A percentile compares a stretch with the other conserved stretches of the same genome.
Conservation (phyloP, 2,797 vertebrate species). For the Neopelma chrysocephalum region DNA sequence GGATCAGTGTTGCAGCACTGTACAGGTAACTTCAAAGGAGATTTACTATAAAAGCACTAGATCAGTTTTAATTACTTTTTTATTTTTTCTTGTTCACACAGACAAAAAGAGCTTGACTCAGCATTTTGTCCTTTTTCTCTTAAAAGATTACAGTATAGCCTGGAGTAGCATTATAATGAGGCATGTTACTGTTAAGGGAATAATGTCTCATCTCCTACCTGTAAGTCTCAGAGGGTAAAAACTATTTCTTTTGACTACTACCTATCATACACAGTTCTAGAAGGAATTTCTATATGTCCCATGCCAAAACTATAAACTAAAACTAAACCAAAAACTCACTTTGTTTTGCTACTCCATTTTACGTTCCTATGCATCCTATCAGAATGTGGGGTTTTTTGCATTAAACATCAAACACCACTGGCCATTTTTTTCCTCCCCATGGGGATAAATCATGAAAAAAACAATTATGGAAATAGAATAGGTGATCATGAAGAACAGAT, state of each 20-base stretch:
- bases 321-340: background rate
- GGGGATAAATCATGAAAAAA: background rate
- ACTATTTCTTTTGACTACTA: background rate
- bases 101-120: background rate
- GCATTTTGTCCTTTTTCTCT: background rate
- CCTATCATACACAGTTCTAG: background rate
- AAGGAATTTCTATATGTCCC: background rate
- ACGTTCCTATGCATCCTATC: background rate
- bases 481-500: background rate
- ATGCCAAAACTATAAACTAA: background rate
- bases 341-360: background rate
- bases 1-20: background rate
- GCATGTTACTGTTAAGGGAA: background rate
- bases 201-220: background rate
- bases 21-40: background rate
- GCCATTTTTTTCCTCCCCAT: background rate
- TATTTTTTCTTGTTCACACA: background rate
- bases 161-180: slow-evolving; percentile 32
- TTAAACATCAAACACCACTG: background rate
- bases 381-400: background rate
- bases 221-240: background rate
- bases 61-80: background rate
- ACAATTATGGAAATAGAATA: background rate
- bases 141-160: background rate
- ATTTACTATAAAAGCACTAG: background rate